A percentile compares a stretch with the other conserved stretches of the same genome.
These are phyloP conservation scores for Diaperis boleti DNA, from an alignment of 2,888 invertebrate species.

Conservation along the genomic window DNA sequence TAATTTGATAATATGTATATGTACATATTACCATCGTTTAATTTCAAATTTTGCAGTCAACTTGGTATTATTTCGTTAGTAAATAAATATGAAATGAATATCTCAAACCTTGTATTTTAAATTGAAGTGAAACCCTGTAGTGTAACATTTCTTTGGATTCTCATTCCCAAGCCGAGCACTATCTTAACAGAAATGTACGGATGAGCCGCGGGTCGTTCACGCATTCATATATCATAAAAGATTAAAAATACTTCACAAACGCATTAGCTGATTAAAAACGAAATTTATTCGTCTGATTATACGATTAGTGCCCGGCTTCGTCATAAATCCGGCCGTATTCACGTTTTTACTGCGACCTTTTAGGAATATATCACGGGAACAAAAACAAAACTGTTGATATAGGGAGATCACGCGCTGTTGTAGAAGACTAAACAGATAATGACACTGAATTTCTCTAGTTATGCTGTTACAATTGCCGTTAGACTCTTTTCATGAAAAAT, in stretches of 20 bases:
- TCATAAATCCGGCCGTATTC: background rate
- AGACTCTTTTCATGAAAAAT: slow-evolving; percentile 4
- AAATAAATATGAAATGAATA: no score
- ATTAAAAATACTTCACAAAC: background rate
- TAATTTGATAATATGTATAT: no score
- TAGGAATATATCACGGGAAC: background rate
- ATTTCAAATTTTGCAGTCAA: no score
- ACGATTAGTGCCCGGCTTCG: background rate
- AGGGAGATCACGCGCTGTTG: background rate
- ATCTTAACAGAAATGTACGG: no score
- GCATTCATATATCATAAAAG: no score
- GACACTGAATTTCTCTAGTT: background rate
- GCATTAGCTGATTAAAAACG: background rate
- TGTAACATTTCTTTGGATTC: no score
- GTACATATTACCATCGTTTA: no score
- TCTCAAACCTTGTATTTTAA: no score
- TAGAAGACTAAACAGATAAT: background rate
- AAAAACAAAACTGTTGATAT: background rate
- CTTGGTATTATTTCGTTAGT: no score
- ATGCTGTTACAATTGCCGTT: background rate
- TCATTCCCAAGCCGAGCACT: no score
- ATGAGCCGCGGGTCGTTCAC: no score
- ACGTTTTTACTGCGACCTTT: background rate
- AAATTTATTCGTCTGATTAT: background rate
- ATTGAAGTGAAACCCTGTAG: no score